phyloP scores from a whole-genome alignment of 35 echinoderm and acorn worm species.

The Eucidaris tribuloides region DNA sequence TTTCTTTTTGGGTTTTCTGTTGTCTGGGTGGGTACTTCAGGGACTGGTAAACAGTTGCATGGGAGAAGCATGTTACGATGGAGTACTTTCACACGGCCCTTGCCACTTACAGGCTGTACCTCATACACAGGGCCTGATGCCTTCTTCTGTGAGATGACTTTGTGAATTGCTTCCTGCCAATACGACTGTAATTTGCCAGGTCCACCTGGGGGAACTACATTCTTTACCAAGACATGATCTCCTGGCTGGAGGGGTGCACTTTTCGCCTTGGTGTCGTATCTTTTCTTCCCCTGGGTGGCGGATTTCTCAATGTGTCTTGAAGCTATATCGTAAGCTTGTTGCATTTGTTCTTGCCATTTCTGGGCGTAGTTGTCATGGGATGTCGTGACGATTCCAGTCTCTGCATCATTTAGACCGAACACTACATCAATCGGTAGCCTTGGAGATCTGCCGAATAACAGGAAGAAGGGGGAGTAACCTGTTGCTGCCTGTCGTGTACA shows the following conservation, averaged over 20 bases:
- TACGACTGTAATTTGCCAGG: slow-evolving; percentile 60
- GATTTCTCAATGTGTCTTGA: background rate
- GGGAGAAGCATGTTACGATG: slow-evolving; percentile 74
- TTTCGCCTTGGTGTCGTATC: slow-evolving; percentile 35
- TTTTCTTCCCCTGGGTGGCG: slow-evolving; percentile 13
- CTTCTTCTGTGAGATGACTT: background rate
- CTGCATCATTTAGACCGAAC: slow-evolving; percentile 41
- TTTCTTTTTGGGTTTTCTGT: background rate
- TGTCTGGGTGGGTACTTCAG: background rate
- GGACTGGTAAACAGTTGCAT: slow-evolving; percentile 44
- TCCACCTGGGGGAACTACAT: slow-evolving; percentile 36
- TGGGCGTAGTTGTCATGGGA: slow-evolving; percentile 13
- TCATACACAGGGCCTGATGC: slow-evolving; percentile 50
- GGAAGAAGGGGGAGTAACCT: slow-evolving; percentile 60
- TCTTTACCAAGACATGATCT: slow-evolving; percentile 57
- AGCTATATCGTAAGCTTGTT: slow-evolving; percentile 53
- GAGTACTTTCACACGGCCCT: slow-evolving; percentile 25
- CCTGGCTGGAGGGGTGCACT: slow-evolving; percentile 19
- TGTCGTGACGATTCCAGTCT: background rate
- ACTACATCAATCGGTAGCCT: slow-evolving; percentile 58
- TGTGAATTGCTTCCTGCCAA: slow-evolving; percentile 50
- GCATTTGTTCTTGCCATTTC: slow-evolving; percentile 57
- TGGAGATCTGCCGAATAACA: slow-evolving; percentile 65
- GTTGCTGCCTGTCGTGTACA: slow-evolving; percentile 63
- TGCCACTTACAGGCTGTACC: slow-evolving; percentile 48